phyloP scores from a whole-genome alignment of 2,113 vertebrate species.

The Onychostoma macrolepis region DNA sequence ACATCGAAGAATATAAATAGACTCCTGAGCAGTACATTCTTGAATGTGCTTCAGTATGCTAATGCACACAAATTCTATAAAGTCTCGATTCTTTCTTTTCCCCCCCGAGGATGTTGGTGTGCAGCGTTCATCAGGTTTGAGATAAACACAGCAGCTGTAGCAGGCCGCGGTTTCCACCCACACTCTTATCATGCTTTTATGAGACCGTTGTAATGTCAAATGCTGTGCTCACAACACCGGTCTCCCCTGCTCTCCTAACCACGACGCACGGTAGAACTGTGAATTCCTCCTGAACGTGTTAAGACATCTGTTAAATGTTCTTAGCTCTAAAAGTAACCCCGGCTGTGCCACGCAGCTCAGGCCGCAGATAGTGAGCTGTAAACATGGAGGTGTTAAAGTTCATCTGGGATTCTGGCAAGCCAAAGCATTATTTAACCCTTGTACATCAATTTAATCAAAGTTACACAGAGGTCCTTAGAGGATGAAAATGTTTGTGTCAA shows the following conservation, averaged over 20 bases:
- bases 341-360: background rate
- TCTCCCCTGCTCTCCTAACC: background rate
- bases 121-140: slow-evolving; percentile 52
- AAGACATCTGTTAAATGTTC: slow-evolving; percentile 26
- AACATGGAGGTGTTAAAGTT: background rate
- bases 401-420: slow-evolving; percentile 3
- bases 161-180: slow-evolving; percentile 42
- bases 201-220: slow-evolving; percentile 39
- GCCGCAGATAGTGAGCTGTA: background rate
- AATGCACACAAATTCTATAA: background rate
- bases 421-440: slow-evolving; percentile 26
- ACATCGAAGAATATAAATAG: slow-evolving; percentile 2
- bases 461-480: background rate
- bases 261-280: background rate
- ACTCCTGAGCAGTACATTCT: slow-evolving; percentile 7
- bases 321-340: background rate
- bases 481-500: background rate
- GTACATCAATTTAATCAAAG: background rate
- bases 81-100: slow-evolving; percentile 30
- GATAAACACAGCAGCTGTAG: slow-evolving; percentile 56
- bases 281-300: slow-evolving; percentile 6
- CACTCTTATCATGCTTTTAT: slow-evolving; percentile 28
- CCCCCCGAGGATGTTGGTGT: background rate
- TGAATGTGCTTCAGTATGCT: slow-evolving; percentile 4
- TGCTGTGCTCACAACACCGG: background rate